These are phyloP conservation scores for Rhabditophanes sp. DNA, from an alignment of 2,888 invertebrate species.

Conservation along the genomic window DNA sequence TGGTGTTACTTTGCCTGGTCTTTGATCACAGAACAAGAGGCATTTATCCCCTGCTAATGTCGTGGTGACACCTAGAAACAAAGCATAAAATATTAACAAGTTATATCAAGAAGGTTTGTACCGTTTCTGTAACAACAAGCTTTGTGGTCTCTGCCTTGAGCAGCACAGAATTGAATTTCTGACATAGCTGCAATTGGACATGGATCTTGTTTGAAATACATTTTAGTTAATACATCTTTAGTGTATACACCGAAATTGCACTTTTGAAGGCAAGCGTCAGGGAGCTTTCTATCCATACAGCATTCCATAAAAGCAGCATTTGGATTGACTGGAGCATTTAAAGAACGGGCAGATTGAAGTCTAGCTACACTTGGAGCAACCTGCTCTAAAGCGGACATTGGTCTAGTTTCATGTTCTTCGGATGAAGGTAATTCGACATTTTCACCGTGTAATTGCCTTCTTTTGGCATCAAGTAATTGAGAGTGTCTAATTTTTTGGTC, in stretches of 20 bases:
- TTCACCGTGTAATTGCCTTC: too few relatives aligned
- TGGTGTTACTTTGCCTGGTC: constrained; percentile 20
- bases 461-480: too few relatives aligned
- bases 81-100: too few relatives aligned
- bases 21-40: constrained; percentile 34
- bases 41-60: constrained; percentile 36
- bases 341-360: too few relatives aligned
- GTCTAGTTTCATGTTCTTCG: too few relatives aligned
- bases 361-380: too few relatives aligned
- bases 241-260: constrained; percentile 28
- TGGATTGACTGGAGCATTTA: too few relatives aligned
- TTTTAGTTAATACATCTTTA: constrained; percentile 23
- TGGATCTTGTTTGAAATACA: constrained; percentile 40
- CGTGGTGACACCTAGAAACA: too few relatives aligned
- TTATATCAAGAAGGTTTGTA: too few relatives aligned
- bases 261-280: constrained; percentile 34
- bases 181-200: constrained; percentile 36
- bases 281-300: constrained; percentile 34
- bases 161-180: constrained; percentile 38
- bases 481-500: too few relatives aligned
- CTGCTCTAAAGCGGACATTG: too few relatives aligned
- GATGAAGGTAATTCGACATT: too few relatives aligned
- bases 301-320: constrained; percentile 36
- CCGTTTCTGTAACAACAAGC: constrained; percentile 35
- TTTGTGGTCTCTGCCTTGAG: constrained; percentile 26